These are phyloP conservation scores for Drosophila imparisetae DNA, from an alignment of 2,888 invertebrate species.

Conservation along the genomic window DNA sequence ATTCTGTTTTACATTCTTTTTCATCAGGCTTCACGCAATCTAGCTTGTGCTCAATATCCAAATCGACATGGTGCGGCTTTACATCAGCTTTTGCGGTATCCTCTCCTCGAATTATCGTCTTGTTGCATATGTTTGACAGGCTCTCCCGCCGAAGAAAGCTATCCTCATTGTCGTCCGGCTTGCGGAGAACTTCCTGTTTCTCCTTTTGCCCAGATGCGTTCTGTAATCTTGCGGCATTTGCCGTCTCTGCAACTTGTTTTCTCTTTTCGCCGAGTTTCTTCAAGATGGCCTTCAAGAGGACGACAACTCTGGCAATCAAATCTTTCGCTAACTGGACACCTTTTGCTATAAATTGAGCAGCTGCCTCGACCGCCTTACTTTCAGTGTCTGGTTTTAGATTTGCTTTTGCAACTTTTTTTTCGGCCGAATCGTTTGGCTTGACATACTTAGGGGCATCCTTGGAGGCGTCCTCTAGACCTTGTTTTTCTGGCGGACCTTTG, in stretches of 20 bases:
- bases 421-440: background rate
- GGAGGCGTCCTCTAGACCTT: background rate
- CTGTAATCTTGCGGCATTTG: slow-evolving; percentile 16
- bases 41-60: slow-evolving; percentile 18
- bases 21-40: background rate
- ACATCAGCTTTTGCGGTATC: slow-evolving; percentile 43
- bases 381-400: slow-evolving; percentile 10
- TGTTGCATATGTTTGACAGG: slow-evolving; percentile 50
- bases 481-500: background rate
- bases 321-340: slow-evolving; percentile 21
- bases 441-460: background rate
- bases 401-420: background rate
- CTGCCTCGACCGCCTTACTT: slow-evolving; percentile 22
- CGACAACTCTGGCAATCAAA: slow-evolving; percentile 15
- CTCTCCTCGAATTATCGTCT: slow-evolving; percentile 59
- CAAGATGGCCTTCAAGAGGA: background rate
- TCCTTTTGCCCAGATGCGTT: background rate
- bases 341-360: slow-evolving; percentile 26
- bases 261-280: slow-evolving; percentile 8
- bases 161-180: background rate
- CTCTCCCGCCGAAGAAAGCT: background rate
- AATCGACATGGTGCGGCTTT: slow-evolving; percentile 47
- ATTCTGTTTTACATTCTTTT: background rate
- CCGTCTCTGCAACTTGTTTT: slow-evolving; percentile 5
- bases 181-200: background rate